Evolutionary conservation across 2,113 vertebrate genomes (phyloP).

Genomic region (Sinocyclocheilus rhinocerous): DNA sequence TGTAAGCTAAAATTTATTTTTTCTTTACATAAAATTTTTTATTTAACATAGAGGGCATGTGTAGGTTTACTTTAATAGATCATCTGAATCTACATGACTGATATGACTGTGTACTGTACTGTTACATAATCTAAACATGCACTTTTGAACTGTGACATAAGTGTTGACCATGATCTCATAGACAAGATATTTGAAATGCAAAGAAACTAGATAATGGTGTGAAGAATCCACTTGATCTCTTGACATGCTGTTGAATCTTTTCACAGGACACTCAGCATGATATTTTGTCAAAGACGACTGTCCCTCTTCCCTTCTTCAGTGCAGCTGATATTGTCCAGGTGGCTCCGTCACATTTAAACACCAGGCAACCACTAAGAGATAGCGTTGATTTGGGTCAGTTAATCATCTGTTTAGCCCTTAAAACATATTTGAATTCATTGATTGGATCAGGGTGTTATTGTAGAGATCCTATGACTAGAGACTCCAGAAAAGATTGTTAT

Average conservation of each 20-base stretch:
- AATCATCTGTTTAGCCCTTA: background rate
- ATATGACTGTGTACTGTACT: background rate
- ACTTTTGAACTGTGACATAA: background rate
- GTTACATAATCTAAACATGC: background rate
- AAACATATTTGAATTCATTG: background rate
- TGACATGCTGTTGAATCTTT: background rate
- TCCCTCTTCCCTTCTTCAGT: slow-evolving; percentile 67
- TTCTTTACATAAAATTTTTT: background rate
- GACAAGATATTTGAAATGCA: background rate
- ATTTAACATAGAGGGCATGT: background rate
- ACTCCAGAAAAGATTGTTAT: background rate
- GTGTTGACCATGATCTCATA: background rate
- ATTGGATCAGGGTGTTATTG: background rate
- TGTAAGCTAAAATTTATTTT: too few species aligned
- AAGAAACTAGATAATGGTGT: background rate
- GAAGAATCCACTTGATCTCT: background rate
- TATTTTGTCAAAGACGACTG: slow-evolving; percentile 63
- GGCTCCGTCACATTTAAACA: slow-evolving; percentile 56
- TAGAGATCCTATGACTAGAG: background rate
- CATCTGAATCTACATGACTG: background rate
- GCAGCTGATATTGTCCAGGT: slow-evolving; percentile 76
- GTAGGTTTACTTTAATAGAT: background rate
- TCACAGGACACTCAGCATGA: slow-evolving; percentile 62
- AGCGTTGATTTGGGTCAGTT: slow-evolving; percentile 51
- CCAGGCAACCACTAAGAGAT: slow-evolving; percentile 58